phyloP scores from a whole-genome alignment of 2,797 vertebrate species.

The Staurois parvus region DNA sequence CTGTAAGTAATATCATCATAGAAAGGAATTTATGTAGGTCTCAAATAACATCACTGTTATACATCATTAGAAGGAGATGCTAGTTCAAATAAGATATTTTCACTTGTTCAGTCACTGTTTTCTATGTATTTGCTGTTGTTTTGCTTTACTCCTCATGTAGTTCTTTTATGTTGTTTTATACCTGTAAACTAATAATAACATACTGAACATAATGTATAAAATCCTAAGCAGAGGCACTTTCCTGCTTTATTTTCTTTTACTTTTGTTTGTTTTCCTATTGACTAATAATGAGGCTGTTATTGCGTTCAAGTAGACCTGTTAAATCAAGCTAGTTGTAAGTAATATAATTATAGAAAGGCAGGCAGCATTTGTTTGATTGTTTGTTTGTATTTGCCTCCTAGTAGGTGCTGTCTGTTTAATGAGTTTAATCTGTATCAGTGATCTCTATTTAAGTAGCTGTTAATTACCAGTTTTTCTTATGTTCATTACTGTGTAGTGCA shows the following conservation, averaged over 20 bases:
- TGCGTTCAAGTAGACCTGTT: background rate
- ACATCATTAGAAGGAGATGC: background rate
- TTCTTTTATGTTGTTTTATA: background rate
- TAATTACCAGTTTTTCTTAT: constrained; percentile 4
- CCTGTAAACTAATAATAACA: background rate
- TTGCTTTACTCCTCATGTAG: no score
- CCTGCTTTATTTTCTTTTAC: background rate
- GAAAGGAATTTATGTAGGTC: background rate
- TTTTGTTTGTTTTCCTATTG: constrained; percentile 19
- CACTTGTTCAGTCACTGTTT: no score
- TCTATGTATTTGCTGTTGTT: no score
- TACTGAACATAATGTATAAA: background rate
- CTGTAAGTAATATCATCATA: background rate
- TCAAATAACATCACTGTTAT: background rate
- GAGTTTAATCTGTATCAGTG: constrained; percentile 16
- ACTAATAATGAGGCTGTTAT: background rate
- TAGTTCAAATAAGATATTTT: background rate
- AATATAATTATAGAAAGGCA: constrained; percentile 29
- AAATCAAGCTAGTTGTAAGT: constrained; percentile 14
- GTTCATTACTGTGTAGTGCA: background rate
- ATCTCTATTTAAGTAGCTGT: constrained; percentile 20
- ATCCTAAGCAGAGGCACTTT: no score
- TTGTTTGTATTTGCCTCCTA: constrained; percentile 10
- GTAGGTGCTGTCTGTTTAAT: constrained; percentile 37
- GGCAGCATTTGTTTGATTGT: constrained; percentile 3